phyloP scores from a whole-genome alignment of 2,113 vertebrate species.

The Sclerurus mexicanus region DNA sequence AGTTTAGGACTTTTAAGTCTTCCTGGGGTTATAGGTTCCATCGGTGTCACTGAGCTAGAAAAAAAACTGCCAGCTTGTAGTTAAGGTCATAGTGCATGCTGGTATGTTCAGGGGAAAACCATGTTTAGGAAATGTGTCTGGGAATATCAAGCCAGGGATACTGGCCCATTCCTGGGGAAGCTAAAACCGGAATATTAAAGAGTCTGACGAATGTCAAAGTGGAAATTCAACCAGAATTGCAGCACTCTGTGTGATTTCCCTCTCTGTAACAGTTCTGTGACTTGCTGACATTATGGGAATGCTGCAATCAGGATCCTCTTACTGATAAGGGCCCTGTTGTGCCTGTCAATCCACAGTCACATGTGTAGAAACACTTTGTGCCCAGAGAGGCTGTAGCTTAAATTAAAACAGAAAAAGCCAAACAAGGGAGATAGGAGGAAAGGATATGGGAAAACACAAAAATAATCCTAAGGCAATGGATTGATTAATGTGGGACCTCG shows the following conservation, averaged over 20 bases:
- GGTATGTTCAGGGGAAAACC: not conserved
- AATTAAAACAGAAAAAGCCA: not conserved
- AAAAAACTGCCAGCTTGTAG: not conserved
- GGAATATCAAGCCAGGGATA: not conserved
- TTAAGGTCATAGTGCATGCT: not conserved
- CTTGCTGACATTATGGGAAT: not conserved
- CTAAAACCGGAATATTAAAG: not conserved
- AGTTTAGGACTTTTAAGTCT: not conserved
- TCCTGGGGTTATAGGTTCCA: not conserved
- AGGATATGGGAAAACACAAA: not conserved
- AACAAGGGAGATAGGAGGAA: not conserved
- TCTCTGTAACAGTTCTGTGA: not conserved
- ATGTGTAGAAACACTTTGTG: not conserved
- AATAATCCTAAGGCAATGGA: not conserved
- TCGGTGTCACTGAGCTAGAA: not conserved
- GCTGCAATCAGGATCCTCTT: not conserved
- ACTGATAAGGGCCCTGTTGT: not conserved
- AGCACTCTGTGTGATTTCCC: not conserved
- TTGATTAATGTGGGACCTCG: not conserved
- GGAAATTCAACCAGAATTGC: not conserved
- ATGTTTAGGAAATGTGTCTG: not conserved
- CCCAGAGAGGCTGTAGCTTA: not conserved
- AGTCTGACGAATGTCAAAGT: not conserved
- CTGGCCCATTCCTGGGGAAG: not conserved
- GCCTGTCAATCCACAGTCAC: not conserved